Conservation (phyloP, 2,888 invertebrate species). For the Lathronympha strigana region DNA sequence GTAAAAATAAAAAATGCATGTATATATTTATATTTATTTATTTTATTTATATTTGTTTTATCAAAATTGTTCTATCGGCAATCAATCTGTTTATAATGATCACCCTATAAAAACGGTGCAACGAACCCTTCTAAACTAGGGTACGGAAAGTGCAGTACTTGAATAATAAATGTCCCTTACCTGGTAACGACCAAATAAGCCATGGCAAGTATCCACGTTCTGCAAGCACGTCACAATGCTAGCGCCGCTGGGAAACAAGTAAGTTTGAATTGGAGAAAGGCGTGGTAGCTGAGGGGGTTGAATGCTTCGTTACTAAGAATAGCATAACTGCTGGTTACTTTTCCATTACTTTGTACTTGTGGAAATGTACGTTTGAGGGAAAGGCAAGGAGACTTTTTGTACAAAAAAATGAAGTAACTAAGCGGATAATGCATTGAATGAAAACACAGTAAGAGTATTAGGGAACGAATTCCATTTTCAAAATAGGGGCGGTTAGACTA, state of each 20-base stretch:
- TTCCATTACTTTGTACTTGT: background rate
- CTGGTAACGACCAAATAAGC: slow-evolving; percentile 63
- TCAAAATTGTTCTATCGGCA: background rate
- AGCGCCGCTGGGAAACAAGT: slow-evolving; percentile 55
- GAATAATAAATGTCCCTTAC: slow-evolving; percentile 73
- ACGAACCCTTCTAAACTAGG: slow-evolving; percentile 49
- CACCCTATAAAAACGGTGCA: slow-evolving; percentile 52
- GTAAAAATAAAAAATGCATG: too few relatives aligned
- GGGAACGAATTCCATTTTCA: too few relatives aligned
- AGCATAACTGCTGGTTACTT: slow-evolving; percentile 7
- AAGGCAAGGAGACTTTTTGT: too few relatives aligned
- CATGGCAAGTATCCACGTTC: slow-evolving; percentile 50
- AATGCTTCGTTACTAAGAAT: slow-evolving; percentile 38
- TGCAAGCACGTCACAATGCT: slow-evolving; percentile 61
- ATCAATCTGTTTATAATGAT: slow-evolving; percentile 18
- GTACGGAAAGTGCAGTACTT: slow-evolving; percentile 59
- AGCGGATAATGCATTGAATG: too few relatives aligned
- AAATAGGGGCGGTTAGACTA: too few relatives aligned
- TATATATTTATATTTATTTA: too few relatives aligned
- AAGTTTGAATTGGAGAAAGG: slow-evolving; percentile 17
- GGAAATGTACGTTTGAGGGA: background rate
- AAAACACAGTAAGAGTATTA: too few relatives aligned
- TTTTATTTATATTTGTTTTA: too few relatives aligned
- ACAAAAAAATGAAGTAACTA: too few relatives aligned
- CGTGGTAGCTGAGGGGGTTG: slow-evolving; percentile 29